Conservation (phyloP, 1,140 invertebrate genomes). For the Akabosia matsudoensis region DNA sequence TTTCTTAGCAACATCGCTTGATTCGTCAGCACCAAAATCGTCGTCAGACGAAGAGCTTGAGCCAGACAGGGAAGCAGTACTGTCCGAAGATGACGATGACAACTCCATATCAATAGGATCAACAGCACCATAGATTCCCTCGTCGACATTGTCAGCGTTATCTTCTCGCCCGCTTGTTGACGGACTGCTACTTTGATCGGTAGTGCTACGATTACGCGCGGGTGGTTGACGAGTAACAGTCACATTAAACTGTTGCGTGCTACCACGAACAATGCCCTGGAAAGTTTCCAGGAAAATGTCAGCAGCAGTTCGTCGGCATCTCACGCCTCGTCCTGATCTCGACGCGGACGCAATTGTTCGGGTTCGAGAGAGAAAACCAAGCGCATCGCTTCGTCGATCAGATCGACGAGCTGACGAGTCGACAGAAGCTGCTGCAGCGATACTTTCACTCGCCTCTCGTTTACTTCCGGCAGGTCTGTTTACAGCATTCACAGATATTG, state of each 20-base stretch:
- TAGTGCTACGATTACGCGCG: background rate
- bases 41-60: background rate
- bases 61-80: background rate
- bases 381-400: constrained; percentile 5
- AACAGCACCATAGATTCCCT: background rate
- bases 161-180: constrained; percentile 41
- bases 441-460: background rate
- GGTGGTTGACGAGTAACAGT: background rate
- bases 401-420: background rate
- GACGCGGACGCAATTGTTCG: background rate
- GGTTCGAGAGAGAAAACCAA: background rate
- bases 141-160: constrained; percentile 27
- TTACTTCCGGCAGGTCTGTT: background rate
- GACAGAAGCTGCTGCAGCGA: background rate
- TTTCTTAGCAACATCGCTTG: background rate
- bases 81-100: constrained; percentile 23
- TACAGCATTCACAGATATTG: background rate
- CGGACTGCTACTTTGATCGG: constrained; percentile 38
- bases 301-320: background rate
- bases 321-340: background rate
- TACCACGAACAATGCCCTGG: background rate
- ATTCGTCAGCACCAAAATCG: constrained; percentile 2
- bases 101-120: background rate
- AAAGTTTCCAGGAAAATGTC: background rate
- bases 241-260: background rate